Evolutionary conservation across 2,888 invertebrate species (phyloP), one percentile per base, ranked within the genome.

Genomic region (Zelleria hepariella): DNA sequence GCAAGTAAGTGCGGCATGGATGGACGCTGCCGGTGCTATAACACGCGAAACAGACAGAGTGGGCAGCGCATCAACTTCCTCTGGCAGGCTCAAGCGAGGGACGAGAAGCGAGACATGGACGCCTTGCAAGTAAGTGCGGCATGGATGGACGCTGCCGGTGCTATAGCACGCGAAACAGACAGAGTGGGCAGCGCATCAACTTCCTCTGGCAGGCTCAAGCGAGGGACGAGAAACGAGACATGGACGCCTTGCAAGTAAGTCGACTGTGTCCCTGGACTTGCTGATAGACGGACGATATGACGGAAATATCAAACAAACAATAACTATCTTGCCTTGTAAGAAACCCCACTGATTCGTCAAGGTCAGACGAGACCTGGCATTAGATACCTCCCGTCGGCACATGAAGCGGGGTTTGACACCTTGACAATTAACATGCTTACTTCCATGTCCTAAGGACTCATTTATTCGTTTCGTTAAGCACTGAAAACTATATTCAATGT

Each of bases 101-200:
- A 97, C 74, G 97, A 97, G 84, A 96, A 96, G 80, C 91, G 94
- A 59, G 97, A 96, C 78, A 96, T 97, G 96, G 95, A 95, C 26
- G 57, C 58, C 8, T 49, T 58, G 21, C 58, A 58, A 32, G 52
- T 52, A 52, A 26, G 8, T 56, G n/a, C n/a, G n/a, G n/a, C n/a
- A n/a, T n/a, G n/a, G n/a, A n/a, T n/a, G n/a, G 71, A 93, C 96
- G 63, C 78, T 96, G 69, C 95, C 95, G 4, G 94, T 97, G 65
- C 85, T 96, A 60, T 90, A 96, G 58, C 96, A 97, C 78, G 96
- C 92, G 93, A 66, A 91, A 75, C 86, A 96, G 92, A 92, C 97
- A 71, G 97, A 98, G 83, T 97, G 97, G 96, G 97, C 96, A 56
- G 95, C 96, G 21, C 89, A 97, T 95, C 55, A 94, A 95, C 84